Evolutionary conservation across 2,113 vertebrate species (phyloP), one percentile per base, ranked within the genome.

Genomic region (Otus sunia): DNA sequence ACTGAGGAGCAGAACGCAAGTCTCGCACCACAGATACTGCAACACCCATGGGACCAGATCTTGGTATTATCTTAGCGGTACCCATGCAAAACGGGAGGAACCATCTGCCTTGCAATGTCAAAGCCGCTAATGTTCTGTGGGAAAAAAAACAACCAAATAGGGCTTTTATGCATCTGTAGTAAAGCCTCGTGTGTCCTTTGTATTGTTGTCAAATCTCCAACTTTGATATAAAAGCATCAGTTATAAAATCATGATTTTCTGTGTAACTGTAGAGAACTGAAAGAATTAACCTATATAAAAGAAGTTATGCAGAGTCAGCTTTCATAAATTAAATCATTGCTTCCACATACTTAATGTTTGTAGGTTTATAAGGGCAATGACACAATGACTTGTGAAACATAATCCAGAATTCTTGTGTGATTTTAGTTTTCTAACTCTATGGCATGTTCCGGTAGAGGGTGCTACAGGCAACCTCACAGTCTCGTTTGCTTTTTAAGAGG

Each of bases 261-360:
- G 3, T 43, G 20, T 21, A 21, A 9, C 6, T 8, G 19, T 16
- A 67, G 50, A 34, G 34, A 75, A 18, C 6, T 1, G 58, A 47
- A 91, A 71, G 15, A 55, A 34, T 30, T 26, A 34, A 29, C 11
- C 23, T n/a, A 6, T 39, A 5, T 5, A 36, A 36, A 71, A 55
- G 37, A 21, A 55, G 2, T 15, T 12, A 3, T 10, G 13, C 19
- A 0, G 15, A 71, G 20, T 17, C 59, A 41, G 34, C 23, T 74
- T 58, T 52, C 27, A 15, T 16, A 21, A 12, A 7, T 1, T 3
- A 25, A 37, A 12, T 26, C 0, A 2, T 8, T 34, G 5, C 7
- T 16, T 26, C 1, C 8, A 15, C 7, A 0, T 6, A 0, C 4
- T 47, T 10, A 3, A 1, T 8, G 5, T 21, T 22, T 3, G 32